Conservation (phyloP, 2,797 vertebrate genomes). For the Cuculus canorus region DNA sequence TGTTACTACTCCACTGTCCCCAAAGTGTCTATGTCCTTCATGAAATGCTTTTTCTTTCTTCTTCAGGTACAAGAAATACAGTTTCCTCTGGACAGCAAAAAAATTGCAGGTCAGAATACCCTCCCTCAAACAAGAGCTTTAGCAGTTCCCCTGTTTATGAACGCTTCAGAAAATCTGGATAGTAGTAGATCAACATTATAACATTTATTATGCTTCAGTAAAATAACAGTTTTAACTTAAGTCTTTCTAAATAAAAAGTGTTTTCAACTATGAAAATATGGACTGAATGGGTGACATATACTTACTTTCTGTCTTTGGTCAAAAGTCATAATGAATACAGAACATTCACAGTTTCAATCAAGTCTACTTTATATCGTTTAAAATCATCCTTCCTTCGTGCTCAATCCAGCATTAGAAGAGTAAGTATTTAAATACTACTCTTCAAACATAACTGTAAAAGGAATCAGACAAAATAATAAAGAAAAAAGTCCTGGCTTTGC, state of each 20-base stretch:
- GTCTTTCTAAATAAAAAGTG: not conserved
- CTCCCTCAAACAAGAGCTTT: not conserved
- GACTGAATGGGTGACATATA: not conserved
- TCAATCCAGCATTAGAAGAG: not conserved
- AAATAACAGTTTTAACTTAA: not conserved
- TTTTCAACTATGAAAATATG: not conserved
- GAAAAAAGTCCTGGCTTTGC: not conserved
- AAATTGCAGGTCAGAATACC: not conserved
- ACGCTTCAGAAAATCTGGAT: not conserved
- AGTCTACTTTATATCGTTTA: not conserved
- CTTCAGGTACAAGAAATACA: not conserved
- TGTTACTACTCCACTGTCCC: not conserved
- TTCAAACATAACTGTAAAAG: not conserved
- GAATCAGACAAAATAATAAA: not conserved
- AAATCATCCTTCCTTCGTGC: not conserved
- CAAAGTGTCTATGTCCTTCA: not conserved
- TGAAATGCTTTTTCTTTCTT: not conserved
- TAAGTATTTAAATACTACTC: not conserved
- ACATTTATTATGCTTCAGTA: not conserved
- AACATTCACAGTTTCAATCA: not conserved
- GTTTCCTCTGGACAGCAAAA: not conserved
- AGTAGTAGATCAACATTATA: not conserved
- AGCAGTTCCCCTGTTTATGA: not conserved
- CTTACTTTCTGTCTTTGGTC: not conserved
- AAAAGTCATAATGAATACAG: not conserved